Evolutionary conservation across 2,888 invertebrate genomes (phyloP).

Genomic region (Drosophila hamatofila): DNA sequence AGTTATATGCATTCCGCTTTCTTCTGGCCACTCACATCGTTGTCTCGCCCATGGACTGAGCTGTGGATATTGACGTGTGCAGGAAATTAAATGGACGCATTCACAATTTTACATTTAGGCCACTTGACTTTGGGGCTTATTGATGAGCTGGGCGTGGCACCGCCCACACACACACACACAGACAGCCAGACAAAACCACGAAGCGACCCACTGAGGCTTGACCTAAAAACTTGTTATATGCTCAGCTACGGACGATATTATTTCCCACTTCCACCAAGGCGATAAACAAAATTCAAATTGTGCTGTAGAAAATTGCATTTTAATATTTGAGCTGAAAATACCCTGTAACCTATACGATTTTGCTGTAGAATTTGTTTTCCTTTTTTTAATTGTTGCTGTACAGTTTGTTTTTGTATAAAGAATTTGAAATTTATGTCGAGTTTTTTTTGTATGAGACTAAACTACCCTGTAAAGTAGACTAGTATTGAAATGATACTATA

Average conservation of each 20-base stretch:
- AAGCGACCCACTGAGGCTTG: slow-evolving; percentile 2
- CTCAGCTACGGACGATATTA: slow-evolving; percentile 8
- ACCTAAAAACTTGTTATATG: slow-evolving; percentile 19
- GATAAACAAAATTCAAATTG: slow-evolving; percentile 7
- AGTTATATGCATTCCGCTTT: not conserved
- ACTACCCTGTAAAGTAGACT: too few relatives aligned
- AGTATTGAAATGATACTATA: too few relatives aligned
- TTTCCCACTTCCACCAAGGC: slow-evolving; percentile 5
- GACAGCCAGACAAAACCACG: not conserved
- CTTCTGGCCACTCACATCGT: slow-evolving; percentile 7
- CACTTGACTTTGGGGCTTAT: slow-evolving; percentile 48
- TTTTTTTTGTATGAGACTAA: too few relatives aligned
- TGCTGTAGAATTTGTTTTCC: too few relatives aligned
- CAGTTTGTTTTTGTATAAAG: not conserved
- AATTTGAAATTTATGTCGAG: too few relatives aligned
- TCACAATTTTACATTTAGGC: slow-evolving; percentile 45
- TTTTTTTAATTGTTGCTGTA: too few relatives aligned
- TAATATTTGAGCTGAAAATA: not conserved
- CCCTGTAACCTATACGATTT: not conserved
- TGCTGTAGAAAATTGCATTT: not conserved
- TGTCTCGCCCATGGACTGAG: slow-evolving; percentile 3
- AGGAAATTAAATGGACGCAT: slow-evolving; percentile 55
- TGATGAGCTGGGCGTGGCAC: slow-evolving; percentile 22
- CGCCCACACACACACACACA: slow-evolving; percentile 2
- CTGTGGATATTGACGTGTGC: slow-evolving; percentile 44